Base-by-base conservation (phyloP, 2,113 vertebrate species). In the Strigops habroptila region DNA sequence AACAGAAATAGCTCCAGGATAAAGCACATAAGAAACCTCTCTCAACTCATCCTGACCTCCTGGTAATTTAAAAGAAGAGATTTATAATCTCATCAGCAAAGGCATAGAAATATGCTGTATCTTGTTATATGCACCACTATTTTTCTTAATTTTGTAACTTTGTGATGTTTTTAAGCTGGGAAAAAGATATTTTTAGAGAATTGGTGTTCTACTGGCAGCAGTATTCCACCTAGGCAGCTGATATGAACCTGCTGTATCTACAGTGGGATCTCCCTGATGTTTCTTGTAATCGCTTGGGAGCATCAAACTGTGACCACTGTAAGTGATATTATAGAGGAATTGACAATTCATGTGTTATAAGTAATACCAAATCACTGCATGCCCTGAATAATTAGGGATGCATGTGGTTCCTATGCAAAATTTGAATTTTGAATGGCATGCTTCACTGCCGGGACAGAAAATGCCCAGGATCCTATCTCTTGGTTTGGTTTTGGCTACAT, bases 1-100 rank as follows among this genome's bases (percentile, higher is more conserved):
- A 90, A 78, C 69, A 86, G 71, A 93, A 96, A 96, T 88, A 96
- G 48, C 65, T 68, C 27, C 44, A 44, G 69, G 83, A 86, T n/a
- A 78, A 91, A 73, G 73, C 52, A 57, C 24, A 25, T 28, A 53
- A 92, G 24, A 71, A 57, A n/a, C 7, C 14, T 84, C 31, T 62
- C 31, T 81, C 62, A 17, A 11, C 10, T 78, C 18, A 12, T 63
- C 39, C 39, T 75, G 73, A 70, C 24, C 76, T 79, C 48, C 9
- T 37, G 37, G 19, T 44, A 43, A 35, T 76, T 68, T 64, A 14
- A 82, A 30, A 48, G 23, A 80, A 83, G 48, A 35, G 27, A 39
- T 87, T 68, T 88, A 13, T 59, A 17, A 43, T 24, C 9, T 75
- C 74, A 7, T 22, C 19, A 44, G 25, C 8, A 71, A 81, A 63